These are phyloP conservation scores for Choristoneura fumiferana DNA, from an alignment of 1,140 invertebrate genomes.

Conservation along the genomic window DNA sequence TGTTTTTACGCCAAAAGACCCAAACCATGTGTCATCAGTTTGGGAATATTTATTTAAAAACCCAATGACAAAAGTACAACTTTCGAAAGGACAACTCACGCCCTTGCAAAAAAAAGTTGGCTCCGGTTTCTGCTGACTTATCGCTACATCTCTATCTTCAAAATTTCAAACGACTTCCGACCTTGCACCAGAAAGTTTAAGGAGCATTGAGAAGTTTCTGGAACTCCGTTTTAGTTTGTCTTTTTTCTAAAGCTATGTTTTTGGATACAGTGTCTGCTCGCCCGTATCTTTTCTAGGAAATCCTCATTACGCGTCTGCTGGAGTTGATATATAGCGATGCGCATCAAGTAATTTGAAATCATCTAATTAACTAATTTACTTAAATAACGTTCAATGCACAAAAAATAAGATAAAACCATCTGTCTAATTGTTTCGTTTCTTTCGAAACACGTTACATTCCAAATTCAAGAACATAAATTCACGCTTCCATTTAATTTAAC, in stretches of 20 bases:
- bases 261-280: slow-evolving; percentile 26
- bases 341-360: slow-evolving; percentile 17
- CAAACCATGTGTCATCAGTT: slow-evolving; percentile 17
- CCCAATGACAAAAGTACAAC: slow-evolving; percentile 18
- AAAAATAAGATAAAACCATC: no score
- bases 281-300: slow-evolving; percentile 49
- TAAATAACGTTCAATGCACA: slow-evolving; percentile 21
- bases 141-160: slow-evolving; percentile 1
- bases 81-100: slow-evolving; percentile 23
- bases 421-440: no score
- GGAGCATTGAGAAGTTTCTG: not conserved
- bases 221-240: not conserved
- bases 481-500: no score
- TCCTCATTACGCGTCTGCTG: slow-evolving; percentile 44
- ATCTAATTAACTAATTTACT: slow-evolving; percentile 36
- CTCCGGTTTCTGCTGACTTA: slow-evolving; percentile 23
- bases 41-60: slow-evolving; percentile 14
- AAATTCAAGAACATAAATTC: no score
- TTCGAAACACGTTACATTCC: no score
- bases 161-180: not conserved
- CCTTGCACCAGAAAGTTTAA: not conserved
- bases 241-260: slow-evolving; percentile 23
- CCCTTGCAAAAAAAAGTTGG: slow-evolving; percentile 40
- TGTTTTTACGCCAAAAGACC: slow-evolving; percentile 11
- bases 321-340: slow-evolving; percentile 49